These are phyloP conservation scores for Drosophila rellima DNA, from an alignment of 2,888 invertebrate species.

Conservation along the genomic window DNA sequence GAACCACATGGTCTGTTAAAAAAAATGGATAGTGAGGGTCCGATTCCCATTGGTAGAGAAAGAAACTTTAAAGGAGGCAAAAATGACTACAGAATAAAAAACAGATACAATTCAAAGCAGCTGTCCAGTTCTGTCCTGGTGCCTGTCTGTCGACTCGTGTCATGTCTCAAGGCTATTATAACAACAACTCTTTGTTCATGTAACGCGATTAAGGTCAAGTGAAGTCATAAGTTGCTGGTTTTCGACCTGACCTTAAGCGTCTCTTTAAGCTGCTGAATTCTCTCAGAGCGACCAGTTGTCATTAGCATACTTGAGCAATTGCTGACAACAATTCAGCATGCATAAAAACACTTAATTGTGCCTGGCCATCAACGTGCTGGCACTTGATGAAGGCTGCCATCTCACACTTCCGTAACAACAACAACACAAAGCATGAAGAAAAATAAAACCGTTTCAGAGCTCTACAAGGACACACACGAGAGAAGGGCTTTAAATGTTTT, in stretches of 20 bases:
- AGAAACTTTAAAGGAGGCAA: constrained; percentile 10
- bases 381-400: constrained; percentile 59
- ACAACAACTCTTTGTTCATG: constrained; percentile 43
- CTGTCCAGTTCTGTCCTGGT: constrained; percentile 1
- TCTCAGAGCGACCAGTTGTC: constrained; percentile 36
- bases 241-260: background rate
- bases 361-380: constrained; percentile 69
- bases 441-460: constrained; percentile 5
- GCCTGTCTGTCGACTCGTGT: constrained; percentile 35
- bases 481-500: constrained; percentile 59
- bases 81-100: constrained; percentile 3
- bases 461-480: constrained; percentile 39
- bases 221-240: constrained; percentile 5
- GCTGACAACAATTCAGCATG: constrained; percentile 64
- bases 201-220: constrained; percentile 51
- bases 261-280: constrained; percentile 20
- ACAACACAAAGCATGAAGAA: constrained; percentile 4
- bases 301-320: constrained; percentile 78
- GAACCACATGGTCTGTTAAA: constrained; percentile 23
- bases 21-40: constrained; percentile 23
- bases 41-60: constrained; percentile 18
- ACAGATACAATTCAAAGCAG: constrained; percentile 18
- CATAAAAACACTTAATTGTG: constrained; percentile 80
- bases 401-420: constrained; percentile 1
- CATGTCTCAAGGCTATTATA: constrained; percentile 31